Conservation (phyloP, 2,797 vertebrate genomes). For the Oreochromis mossambicus region DNA sequence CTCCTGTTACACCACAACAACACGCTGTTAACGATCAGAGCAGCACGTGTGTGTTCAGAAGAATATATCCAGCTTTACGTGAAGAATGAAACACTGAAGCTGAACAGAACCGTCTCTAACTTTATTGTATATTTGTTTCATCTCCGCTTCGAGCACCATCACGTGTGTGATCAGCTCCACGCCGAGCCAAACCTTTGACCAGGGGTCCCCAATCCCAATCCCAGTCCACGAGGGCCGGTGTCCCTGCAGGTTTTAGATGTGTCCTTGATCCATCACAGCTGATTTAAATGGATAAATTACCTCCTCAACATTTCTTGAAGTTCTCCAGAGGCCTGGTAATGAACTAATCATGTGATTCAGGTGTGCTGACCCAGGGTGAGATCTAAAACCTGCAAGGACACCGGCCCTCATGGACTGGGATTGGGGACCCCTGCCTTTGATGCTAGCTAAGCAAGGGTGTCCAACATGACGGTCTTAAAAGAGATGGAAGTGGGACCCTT, state of each 20-base stretch:
- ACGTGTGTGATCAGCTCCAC: neutral
- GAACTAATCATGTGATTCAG: too few species aligned
- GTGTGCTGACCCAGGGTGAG: too few species aligned
- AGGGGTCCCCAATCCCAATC: neutral
- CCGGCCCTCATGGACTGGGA: too few species aligned
- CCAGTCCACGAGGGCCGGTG: neutral
- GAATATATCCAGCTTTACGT: neutral
- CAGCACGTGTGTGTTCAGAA: neutral
- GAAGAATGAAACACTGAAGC: neutral
- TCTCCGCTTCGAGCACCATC: neutral
- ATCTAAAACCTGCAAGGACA: neutral
- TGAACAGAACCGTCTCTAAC: neutral
- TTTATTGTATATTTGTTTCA: neutral
- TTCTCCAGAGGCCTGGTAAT: too few species aligned
- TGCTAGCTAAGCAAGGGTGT: too few species aligned
- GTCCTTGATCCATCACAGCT: too few species aligned
- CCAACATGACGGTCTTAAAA: neutral
- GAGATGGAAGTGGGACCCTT: neutral
- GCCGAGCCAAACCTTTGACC: neutral
- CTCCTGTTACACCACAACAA: constrained; percentile 77
- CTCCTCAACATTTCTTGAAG: too few species aligned
- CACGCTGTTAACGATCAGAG: neutral
- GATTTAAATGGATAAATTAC: too few species aligned
- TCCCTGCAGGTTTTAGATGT: neutral
- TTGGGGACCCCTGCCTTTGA: too few species aligned